Evolutionary conservation across 2,113 vertebrate species (phyloP).

Genomic region (Hypanus sabinus): DNA sequence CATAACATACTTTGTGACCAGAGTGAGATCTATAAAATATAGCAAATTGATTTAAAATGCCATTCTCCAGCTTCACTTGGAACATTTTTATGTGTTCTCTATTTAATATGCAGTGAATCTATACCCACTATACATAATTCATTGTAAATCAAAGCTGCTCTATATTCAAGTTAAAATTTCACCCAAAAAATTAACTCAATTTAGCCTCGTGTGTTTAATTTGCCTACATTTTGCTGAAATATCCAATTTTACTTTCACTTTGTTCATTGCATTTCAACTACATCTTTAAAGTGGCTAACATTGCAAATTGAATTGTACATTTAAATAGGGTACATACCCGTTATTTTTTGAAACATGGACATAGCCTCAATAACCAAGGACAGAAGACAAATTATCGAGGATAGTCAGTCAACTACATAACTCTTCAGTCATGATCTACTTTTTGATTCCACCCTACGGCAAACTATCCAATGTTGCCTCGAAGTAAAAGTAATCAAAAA

Average conservation of each 20-base stretch:
- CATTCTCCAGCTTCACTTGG: background rate
- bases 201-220: background rate
- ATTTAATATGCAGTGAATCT: background rate
- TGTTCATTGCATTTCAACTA: background rate
- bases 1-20: constrained; percentile 84
- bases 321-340: background rate
- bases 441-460: no score
- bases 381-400: no score
- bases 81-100: background rate
- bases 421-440: no score
- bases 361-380: no score
- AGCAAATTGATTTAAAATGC: constrained; percentile 33
- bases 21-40: constrained; percentile 66
- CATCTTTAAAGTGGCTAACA: background rate
- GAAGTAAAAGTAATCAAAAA: no score
- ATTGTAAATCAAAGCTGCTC: background rate
- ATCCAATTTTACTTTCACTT: background rate
- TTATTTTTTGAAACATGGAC: background rate
- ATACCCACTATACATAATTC: background rate
- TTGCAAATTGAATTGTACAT: background rate
- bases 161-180: background rate
- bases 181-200: background rate
- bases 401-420: no score
- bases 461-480: no score
- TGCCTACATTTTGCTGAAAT: background rate